Base-by-base conservation (phyloP, 2,797 vertebrate genomes). In the Poecilia wingei region DNA sequence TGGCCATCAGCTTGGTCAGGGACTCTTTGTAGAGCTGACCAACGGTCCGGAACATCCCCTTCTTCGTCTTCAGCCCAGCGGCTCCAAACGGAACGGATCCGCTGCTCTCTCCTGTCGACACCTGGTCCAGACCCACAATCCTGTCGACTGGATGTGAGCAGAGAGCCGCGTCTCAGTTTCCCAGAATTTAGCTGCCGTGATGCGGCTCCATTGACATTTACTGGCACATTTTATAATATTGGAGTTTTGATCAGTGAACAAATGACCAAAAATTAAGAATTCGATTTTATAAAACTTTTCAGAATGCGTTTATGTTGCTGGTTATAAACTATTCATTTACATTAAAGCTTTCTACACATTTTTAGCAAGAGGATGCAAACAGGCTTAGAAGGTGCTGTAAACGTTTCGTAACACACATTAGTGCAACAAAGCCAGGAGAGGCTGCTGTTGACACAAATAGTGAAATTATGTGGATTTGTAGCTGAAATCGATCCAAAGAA, bases 21-120 rank as follows among this genome's bases (percentile, higher is more conserved):
- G 97, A 97, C 86, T 98, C 97, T 89, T 98, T 98, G 91, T 98
- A 98, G 28, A 98, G 96, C 81, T 98, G 97, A 0, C 97, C 97
- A n/a, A 98, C 97, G 0, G 97, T 98, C 74, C 97, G 95, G 93
- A 98, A 98, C 97, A 98, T 98, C 68, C 97, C 97, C 43, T 96
- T 97, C 95, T 97, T 97, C 0, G 97, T 98, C 82, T 97, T 97
- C 76, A 97, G 94, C 2, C 96, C 96, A 0, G 96, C 89, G 0
- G 96, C 94, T 6, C 96, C 96, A 2, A 97, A 97, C 0, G 91
- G 88, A 25, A 96, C 95, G 0, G 96, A 94, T 0, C 95, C 96
- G 0, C 96, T 96, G 82, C 90, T 94, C 1, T 97, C 97, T 53
- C 94, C 96, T 2, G 97, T 92, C 0, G 97, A 95, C 79, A 97